A percentile compares a stretch with the other conserved stretches of the same genome.
These are phyloP conservation scores for Lordiphosa collinella DNA, from an alignment of 1,140 invertebrate species.

Conservation along the genomic window DNA sequence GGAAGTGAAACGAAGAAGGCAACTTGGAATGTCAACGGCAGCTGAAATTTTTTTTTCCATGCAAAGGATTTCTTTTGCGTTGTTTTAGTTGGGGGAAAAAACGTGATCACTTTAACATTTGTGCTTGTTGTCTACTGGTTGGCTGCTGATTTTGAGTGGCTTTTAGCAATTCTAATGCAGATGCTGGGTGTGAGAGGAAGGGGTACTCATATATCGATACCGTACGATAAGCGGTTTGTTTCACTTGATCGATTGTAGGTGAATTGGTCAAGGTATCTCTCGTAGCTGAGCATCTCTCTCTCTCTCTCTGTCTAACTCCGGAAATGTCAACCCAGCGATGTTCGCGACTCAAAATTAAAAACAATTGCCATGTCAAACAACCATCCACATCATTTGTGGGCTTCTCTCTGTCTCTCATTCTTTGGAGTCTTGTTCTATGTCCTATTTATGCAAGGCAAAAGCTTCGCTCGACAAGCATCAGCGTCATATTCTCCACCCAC, in stretches of 20 bases:
- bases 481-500: constrained; percentile 68
- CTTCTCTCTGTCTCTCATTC: not conserved
- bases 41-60: constrained; percentile 63
- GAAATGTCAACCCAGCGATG: constrained; percentile 35
- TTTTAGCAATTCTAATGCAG: constrained; percentile 76
- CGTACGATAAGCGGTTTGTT: constrained; percentile 56
- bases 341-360: constrained; percentile 44
- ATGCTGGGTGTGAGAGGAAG: constrained; percentile 20
- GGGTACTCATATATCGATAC: constrained; percentile 47
- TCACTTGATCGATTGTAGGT: constrained; percentile 61
- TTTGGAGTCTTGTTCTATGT: constrained; percentile 24
- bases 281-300: not conserved
- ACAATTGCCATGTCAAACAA: constrained; percentile 57
- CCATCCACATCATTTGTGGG: constrained; percentile 19
- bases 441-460: constrained; percentile 51
- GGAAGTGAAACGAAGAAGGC: not conserved
- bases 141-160: constrained; percentile 63
- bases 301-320: constrained; percentile 15
- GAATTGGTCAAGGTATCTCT: constrained; percentile 26
- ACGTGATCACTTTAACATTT: constrained; percentile 79
- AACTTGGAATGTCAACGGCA: constrained; percentile 70
- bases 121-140: constrained; percentile 52
- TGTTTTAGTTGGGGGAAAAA: constrained; percentile 41
- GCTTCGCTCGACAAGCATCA: constrained; percentile 26
- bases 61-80: constrained; percentile 44